Base-by-base conservation (phyloP, 2,797 vertebrate genomes). In the Lepus oiostolus region DNA sequence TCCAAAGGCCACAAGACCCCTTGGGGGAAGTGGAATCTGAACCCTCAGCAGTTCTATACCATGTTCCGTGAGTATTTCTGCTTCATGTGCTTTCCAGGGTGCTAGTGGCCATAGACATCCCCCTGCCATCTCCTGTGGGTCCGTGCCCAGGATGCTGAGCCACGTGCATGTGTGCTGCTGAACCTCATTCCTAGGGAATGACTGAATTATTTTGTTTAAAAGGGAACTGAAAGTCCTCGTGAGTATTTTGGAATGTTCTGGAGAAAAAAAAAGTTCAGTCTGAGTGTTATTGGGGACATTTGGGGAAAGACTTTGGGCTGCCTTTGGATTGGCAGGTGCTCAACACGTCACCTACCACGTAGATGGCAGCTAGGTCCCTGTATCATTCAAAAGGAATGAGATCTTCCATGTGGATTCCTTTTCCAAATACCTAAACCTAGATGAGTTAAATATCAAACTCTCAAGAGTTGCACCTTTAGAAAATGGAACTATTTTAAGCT, bases 21-120 rank as follows among this genome's bases (percentile, higher is more conserved):
- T 0, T 99, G 99, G 99, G 99, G 99, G 71, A 99, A 99, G 98
- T 99, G 99, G 99, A 99, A 99, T 98, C 99, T 99, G 94, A 99
- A 99, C 98, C 99, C 99, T 0, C 99, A 99, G 96, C 99, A 99
- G 98, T 99, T 99, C 98, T 99, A 99, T 98, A 99, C 99, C 88
- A 99, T 99, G 99, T 99, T 99, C 97, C 99, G 99, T 99, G 99
- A 99, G 99, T 99, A 79, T 19, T 10, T 47, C 4, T 93, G 22
- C 50, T 50, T 81, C 32, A 1, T 82, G 30, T 76, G 30, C 79
- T 91, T 85, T 75, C 52, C 60, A 91, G 79, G 30, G 93, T 93
- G 74, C 38, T 12, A 58, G 92, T 38, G 2, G 5, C 26, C 7
- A 14, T 9, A 30, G 47, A 26, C 63, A n/a, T 28, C 32, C 65